These are phyloP conservation scores for Choloepus didactylus DNA, from an alignment of 2,797 vertebrate species.

Conservation along the genomic window DNA sequence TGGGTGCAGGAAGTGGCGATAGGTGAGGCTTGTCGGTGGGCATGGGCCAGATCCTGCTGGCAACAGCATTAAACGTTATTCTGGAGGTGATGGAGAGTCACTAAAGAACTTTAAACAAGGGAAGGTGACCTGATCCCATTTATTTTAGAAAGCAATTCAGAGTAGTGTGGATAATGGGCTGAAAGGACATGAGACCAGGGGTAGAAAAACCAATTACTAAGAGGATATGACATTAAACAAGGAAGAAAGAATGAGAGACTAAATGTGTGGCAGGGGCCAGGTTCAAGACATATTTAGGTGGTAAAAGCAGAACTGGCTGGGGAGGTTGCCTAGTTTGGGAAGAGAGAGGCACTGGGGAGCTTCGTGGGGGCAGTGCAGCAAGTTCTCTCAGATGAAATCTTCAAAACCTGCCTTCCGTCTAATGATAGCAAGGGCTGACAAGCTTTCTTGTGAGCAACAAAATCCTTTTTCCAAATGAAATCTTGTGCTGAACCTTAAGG, in stretches of 20 bases:
- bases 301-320: neutral
- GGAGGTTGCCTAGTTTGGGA: neutral
- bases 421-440: neutral
- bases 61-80: neutral
- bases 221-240: neutral
- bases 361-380: neutral
- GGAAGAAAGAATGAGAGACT: neutral
- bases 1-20: neutral
- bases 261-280: neutral
- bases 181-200: neutral
- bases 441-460: neutral
- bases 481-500: neutral
- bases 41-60: no score
- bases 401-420: neutral
- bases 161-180: neutral
- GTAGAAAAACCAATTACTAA: neutral
- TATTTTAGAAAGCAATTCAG: neutral
- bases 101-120: neutral
- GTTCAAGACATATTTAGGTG: neutral
- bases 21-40: neutral
- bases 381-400: neutral
- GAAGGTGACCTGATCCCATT: neutral
- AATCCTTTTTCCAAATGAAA: conserved; percentile 29
- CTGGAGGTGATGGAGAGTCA: neutral
- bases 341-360: neutral